Base-by-base conservation (phyloP, 64 coral and sea anemone genomes). In the Dendronephthya gigantea region DNA sequence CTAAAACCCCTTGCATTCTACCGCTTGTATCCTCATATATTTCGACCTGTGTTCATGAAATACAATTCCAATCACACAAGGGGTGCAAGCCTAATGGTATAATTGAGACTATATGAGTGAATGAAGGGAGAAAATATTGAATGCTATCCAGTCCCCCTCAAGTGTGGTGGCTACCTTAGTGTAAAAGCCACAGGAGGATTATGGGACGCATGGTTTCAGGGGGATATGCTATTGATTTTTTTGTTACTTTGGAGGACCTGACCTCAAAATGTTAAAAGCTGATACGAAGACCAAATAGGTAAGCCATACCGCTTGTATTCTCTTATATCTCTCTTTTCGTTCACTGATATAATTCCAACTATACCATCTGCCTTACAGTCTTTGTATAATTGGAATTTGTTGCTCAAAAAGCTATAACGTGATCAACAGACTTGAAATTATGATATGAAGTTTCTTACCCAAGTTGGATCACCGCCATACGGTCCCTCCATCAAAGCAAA, bases 41-140 rank as follows among this genome's bases (percentile, higher is more conserved):
- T 74, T 74, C 68, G 68, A 74, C 68, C 68, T 17, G 68, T 25
- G 68, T 74, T 74, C 32, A 35, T 8, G 68, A 74, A 74, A 74
- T 28, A 74, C 30, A 74, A 74, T 74, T 74, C 17, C 68, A 0
- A 28, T 2, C 30, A 74, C 25, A 74, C 1, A 28, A 74, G 1
- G 17, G 68, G 19, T 35, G 32, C n/a, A n/a, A 35, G 68, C 68
- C 68, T 74, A 28, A 27, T 30, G n/a, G 68, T 74, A 9, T 74
- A 74, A 74, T 74, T 52, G 50, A 1, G 50, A 22, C 23, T 52
- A 10, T 52, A 52, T 52, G 50, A 52, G 50, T 52, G 50, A 52
- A 52, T 8, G 50, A 52, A 52, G 50, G 50, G 50, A 52, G 50
- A 52, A 52, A 52, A 16, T 16, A 16, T 16, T 10, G 50, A 52